Conservation (phyloP, 2,888 invertebrate genomes). For the Parnassius orleans region DNA sequence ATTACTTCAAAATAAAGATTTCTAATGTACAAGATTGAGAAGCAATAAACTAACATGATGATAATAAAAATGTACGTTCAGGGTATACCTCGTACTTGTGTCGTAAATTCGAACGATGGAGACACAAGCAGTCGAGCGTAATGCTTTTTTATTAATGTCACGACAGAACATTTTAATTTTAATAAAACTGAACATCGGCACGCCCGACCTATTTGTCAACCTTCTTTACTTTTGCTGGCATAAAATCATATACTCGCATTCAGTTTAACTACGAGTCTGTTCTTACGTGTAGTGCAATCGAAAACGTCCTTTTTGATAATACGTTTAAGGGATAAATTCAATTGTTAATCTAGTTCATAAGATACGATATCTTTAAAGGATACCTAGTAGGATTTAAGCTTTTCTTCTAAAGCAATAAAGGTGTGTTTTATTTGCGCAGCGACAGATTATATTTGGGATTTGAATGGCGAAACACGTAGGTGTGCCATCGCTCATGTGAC, state of each 20-base stretch:
- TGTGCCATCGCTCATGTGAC: slow-evolving; percentile 81
- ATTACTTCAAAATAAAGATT: not conserved
- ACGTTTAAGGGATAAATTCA: slow-evolving; percentile 73
- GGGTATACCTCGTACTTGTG: slow-evolving; percentile 65
- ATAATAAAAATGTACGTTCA: slow-evolving; percentile 71
- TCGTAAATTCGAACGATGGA: slow-evolving; percentile 61
- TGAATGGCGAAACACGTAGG: slow-evolving; percentile 77
- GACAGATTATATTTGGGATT: slow-evolving; percentile 78
- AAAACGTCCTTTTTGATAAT: slow-evolving; percentile 69
- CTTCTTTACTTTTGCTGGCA: slow-evolving; percentile 79
- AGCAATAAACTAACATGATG: slow-evolving; percentile 65
- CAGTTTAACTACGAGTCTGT: slow-evolving; percentile 58
- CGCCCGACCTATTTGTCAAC: slow-evolving; percentile 80
- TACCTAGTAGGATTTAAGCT: slow-evolving; percentile 70
- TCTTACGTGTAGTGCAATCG: slow-evolving; percentile 48
- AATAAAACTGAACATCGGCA: slow-evolving; percentile 79
- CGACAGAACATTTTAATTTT: slow-evolving; percentile 77
- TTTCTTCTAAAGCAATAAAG: slow-evolving; percentile 79
- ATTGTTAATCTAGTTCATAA: slow-evolving; percentile 64
- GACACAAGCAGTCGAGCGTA: slow-evolving; percentile 61
- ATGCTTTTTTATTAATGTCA: slow-evolving; percentile 68
- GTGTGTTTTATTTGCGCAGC: slow-evolving; percentile 75
- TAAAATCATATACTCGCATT: slow-evolving; percentile 77
- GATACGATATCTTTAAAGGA: slow-evolving; percentile 67
- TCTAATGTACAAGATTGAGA: not conserved